Base-by-base conservation (phyloP, 2,888 invertebrate genomes). In the Sphaerophoria taeniata region DNA sequence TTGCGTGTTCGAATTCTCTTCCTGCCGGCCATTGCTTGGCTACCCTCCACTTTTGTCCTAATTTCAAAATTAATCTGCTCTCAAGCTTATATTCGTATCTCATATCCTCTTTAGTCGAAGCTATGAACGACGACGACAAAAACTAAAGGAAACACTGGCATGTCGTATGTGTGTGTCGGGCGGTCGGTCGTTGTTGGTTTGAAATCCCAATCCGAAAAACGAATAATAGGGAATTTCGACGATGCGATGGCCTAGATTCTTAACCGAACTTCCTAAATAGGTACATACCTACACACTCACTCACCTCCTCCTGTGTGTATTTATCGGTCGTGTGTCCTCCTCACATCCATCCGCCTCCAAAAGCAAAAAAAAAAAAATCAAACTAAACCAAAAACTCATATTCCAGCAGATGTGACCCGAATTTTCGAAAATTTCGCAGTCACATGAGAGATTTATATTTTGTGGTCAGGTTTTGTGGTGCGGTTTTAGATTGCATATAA, bases 21-120 rank as follows among this genome's bases (percentile, higher is more conserved):
- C 71, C 71, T 72, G 34, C 34, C 33, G 31, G 33, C 45, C 53
- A 55, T 12, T 45, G 12, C 45, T 49, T 12, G 34, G 24, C 31
- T 60, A 34, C 61, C 71, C 70, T 31, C 75, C 80, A 70, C 81
- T 70, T 81, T 85, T 85, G 85, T 85, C 63, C 85, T 85, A 85
- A 85, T 85, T 85, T 85, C 69, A 24, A 81, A 81, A 85, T 81
- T 85, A 85, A 85, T 85, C 85, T 85, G 85, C 76, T 80, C 70
- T 84, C 71, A 72, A 84, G 84, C 84, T 84, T 80, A 80, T 24
- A 24, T 71, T 67, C 67, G 80, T 80, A 84, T 76, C 80, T 80
- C 80, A 75, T 84, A 84, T 84, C 80, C 80, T 80, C 45, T 45
- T 58, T 56, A 49, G 49, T 9, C 47, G 7, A 58, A 67, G 43